A percentile compares a stretch with the other conserved stretches of the same genome.
These are phyloP conservation scores for Galeopterus variegatus DNA, from an alignment of 2,113 vertebrate species.

Conservation along the genomic window DNA sequence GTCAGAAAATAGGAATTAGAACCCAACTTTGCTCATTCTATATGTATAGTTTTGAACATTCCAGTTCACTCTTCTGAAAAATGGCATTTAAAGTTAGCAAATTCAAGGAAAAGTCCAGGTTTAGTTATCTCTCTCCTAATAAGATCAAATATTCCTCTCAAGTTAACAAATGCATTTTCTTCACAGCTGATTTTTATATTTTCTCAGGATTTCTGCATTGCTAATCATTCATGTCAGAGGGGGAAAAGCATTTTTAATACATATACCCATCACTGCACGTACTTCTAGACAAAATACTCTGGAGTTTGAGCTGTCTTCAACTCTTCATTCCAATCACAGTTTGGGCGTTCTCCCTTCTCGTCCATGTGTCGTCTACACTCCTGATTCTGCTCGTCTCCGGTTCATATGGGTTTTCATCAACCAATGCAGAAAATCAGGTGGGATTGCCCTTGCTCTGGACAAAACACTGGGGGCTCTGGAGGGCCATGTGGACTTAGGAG, in stretches of 20 bases:
- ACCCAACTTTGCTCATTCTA: neutral
- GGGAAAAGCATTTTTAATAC: neutral
- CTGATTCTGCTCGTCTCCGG: neutral
- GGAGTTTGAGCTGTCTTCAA: neutral
- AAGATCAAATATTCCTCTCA: neutral
- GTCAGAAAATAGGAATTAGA: neutral
- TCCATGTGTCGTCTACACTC: neutral
- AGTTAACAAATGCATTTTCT: neutral
- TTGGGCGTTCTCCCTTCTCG: neutral
- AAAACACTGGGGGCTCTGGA: fast-evolving
- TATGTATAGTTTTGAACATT: neutral
- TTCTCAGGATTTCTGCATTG: neutral
- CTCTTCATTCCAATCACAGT: neutral
- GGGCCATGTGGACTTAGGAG: neutral
- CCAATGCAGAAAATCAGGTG: neutral
- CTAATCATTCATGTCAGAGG: neutral
- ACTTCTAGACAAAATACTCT: neutral
- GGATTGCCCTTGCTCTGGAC: neutral
- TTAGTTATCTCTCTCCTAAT: neutral
- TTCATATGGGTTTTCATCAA: neutral
- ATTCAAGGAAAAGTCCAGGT: neutral
- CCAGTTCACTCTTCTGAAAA: neutral
- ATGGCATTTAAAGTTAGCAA: neutral
- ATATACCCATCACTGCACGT: neutral
- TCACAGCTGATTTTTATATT: neutral